Conservation (phyloP, 35 echinoderm and acorn worm genomes). For the Eucidaris tribuloides region DNA sequence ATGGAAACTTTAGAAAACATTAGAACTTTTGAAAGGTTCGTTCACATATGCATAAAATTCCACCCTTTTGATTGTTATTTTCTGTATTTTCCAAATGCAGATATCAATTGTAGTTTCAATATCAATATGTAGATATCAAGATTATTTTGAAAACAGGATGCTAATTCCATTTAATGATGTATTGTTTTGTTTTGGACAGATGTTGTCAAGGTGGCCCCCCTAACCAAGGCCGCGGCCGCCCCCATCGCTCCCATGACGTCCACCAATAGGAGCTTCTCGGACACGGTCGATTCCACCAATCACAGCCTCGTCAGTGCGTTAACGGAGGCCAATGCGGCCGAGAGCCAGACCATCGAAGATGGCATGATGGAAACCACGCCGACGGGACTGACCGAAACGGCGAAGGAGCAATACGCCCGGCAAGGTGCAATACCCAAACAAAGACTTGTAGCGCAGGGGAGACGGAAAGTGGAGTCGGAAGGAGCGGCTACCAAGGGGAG, state of each 20-base stretch:
- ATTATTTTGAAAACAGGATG: too few relatives aligned
- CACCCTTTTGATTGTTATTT: too few relatives aligned
- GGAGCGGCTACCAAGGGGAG: conserved; percentile 22
- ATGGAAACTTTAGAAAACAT: too few relatives aligned
- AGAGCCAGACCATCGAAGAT: background rate
- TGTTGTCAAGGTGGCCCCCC: conserved; percentile 21
- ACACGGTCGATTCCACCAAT: conserved; percentile 10
- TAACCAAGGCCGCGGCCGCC: conserved; percentile 51
- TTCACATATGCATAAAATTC: too few relatives aligned
- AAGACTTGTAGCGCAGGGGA: conserved; percentile 31
- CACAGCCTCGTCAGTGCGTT: conserved; percentile 11
- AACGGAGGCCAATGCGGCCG: background rate
- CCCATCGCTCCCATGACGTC: conserved; percentile 87
- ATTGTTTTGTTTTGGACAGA: background rate
- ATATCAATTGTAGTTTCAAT: too few relatives aligned
- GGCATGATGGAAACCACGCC: conserved; percentile 6
- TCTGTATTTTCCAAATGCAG: too few relatives aligned
- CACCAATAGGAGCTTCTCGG: conserved; percentile 89
- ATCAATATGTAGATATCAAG: too few relatives aligned
- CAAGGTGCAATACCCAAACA: conserved; percentile 88
- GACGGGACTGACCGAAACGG: conserved; percentile 1
- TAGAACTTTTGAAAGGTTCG: too few relatives aligned
- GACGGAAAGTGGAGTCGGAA: conserved; percentile 36
- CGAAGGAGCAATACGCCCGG: conserved; percentile 64
- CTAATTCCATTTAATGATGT: too few relatives aligned